Percentiles rank a stretch among this genome's conserved stretches.
phyloP scores from a whole-genome alignment of 2,888 invertebrate genomes.

The Julus scanicus region DNA sequence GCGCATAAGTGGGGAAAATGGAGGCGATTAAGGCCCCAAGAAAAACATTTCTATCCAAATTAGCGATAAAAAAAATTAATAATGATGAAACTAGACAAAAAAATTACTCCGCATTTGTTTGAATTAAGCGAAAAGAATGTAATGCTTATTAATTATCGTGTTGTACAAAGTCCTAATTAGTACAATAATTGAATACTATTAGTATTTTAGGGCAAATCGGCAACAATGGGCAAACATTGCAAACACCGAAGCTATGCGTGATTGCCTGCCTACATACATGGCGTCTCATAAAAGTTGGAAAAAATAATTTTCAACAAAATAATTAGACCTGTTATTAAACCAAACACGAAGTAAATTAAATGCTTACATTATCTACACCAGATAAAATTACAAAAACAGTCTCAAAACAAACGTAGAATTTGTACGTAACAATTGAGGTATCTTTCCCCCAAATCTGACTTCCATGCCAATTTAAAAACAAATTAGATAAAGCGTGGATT shows the following conservation, averaged over 20 bases:
- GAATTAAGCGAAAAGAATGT: neutral
- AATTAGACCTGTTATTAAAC: too few species aligned
- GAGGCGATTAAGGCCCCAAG: constrained; percentile 35
- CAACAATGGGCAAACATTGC: neutral
- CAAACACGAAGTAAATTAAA: too few species aligned
- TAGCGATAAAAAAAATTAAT: constrained; percentile 38
- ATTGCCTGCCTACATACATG: neutral
- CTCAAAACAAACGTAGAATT: too few species aligned
- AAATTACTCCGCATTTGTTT: neutral
- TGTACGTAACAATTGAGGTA: too few species aligned
- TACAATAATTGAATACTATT: neutral
- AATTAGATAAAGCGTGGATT: neutral
- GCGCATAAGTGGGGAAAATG: constrained; percentile 42
- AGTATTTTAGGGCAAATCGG: neutral
- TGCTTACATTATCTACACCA: too few species aligned
- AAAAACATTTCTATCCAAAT: constrained; percentile 42
- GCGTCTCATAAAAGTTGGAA: too few species aligned
- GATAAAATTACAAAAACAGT: too few species aligned
- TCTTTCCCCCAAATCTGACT: too few species aligned
- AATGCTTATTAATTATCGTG: neutral
- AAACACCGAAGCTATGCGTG: neutral
- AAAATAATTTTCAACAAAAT: too few species aligned
- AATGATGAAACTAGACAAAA: neutral
- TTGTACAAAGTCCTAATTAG: neutral
- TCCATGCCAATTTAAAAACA: too few species aligned